Base-by-base conservation (phyloP, 2,113 vertebrate species). In the Brienomyrus brachyistius region DNA sequence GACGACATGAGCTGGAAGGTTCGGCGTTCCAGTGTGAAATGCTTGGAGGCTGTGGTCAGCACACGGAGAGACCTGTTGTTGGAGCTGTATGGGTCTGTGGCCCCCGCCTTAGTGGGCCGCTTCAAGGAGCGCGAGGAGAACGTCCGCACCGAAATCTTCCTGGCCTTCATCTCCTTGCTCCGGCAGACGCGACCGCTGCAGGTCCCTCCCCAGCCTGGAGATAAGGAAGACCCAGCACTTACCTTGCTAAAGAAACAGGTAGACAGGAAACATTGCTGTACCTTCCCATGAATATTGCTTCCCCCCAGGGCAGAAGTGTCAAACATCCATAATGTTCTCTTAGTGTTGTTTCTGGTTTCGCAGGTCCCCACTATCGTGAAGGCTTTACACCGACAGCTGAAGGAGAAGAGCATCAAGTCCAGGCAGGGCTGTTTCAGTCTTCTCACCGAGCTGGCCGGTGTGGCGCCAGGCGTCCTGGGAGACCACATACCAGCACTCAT, bases 1-100 rank as follows among this genome's bases (percentile, higher is more conserved):
- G 98, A 99, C 0, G 98, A 98, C 83, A 96, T 98, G 96, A 99
- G 98, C 94, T 99, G 98, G 98, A 99, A 99, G 90, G 98, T 99
- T 5, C 97, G 98, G 0, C 96, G 98, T 90, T 96, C 98, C 0
- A 97, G 97, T 0, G 96, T 98, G 8, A 99, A 98, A 94, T 99
- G 98, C 91, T 91, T 98, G 93, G 97, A 98, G 51, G 97, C 98
- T 0, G 19, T 99, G 50, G 95, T 99, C 88, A 91, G 93, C 92
- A 97, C 95, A 0, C 94, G 98, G 47, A 95, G 96, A 0, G 98
- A 99, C 88, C 95, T 99, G 59, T 94, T 98, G 8, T 93, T 95
- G 23, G 97, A 97, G 31, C 97, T 99, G 93, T 98, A 97, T 93
- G 91, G 92, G 89, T 96, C 95, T 0, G 93, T 98, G 54, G 97